Evolutionary conservation across 2,113 vertebrate genomes (phyloP).

Genomic region (Laticauda colubrina): DNA sequence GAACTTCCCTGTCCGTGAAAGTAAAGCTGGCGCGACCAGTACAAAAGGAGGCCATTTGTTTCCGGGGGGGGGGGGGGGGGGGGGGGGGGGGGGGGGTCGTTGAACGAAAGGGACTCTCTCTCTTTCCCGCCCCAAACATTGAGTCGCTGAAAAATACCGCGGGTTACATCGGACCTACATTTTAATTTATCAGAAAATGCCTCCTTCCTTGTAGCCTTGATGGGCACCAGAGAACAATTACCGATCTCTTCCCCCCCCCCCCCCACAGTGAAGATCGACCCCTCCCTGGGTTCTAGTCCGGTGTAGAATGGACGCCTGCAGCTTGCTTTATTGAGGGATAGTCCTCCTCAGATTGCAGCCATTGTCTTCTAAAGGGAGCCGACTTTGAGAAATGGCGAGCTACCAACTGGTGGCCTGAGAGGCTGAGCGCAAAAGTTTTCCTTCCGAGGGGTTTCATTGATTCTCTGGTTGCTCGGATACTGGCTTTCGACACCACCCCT

Average conservation of each 20-base stretch:
- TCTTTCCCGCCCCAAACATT: neutral
- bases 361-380: neutral
- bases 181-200: neutral
- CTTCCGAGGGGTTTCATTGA: neutral
- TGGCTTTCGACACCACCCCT: neutral
- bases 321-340: neutral
- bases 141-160: neutral
- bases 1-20: neutral
- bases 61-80: too few relatives aligned
- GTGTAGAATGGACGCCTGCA: neutral
- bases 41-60: too few relatives aligned
- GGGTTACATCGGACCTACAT: neutral
- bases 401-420: neutral
- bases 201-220: neutral
- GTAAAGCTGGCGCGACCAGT: neutral
- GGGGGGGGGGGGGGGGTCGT: neutral
- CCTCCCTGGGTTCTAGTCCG: neutral
- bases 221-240: neutral
- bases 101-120: neutral
- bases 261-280: neutral
- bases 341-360: neutral
- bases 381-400: neutral
- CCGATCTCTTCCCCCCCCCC: neutral
- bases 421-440: neutral
- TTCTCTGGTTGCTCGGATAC: neutral